Evolutionary conservation across 2,888 invertebrate genomes (phyloP).

Genomic region (Trachelus troglodyta): DNA sequence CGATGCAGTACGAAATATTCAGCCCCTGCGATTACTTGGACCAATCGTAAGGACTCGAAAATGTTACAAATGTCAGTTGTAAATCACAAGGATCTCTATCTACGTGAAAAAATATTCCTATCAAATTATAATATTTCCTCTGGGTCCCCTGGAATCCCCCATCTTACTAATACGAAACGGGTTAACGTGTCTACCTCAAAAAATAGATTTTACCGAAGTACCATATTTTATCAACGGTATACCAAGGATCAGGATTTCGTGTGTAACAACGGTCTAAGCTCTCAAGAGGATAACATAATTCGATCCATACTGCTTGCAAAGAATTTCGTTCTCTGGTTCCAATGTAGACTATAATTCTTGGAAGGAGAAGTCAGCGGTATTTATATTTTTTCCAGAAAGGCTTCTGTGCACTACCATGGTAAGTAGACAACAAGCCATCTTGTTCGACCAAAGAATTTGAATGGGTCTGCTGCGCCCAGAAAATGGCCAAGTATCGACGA

Average conservation of each 20-base stretch:
- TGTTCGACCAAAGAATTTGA: not conserved
- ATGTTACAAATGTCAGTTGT: not conserved
- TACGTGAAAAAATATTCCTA: slow-evolving; percentile 28
- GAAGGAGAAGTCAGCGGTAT: not conserved
- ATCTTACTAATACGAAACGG: not conserved
- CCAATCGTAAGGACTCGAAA: not conserved
- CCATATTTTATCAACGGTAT: not conserved
- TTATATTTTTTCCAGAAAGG: not conserved
- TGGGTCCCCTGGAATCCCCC: not conserved
- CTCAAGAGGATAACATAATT: not conserved
- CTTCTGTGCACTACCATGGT: not conserved
- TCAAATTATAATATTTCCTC: not conserved
- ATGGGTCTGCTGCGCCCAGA: not conserved
- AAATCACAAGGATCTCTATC: not conserved
- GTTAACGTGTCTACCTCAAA: not conserved
- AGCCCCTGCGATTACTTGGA: not conserved
- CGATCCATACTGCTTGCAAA: not conserved
- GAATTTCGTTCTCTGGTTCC: not conserved
- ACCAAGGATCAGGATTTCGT: not conserved
- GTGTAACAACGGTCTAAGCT: not conserved
- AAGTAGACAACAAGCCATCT: not conserved
- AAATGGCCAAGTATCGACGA: not conserved
- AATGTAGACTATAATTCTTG: not conserved
- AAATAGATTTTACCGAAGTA: not conserved
- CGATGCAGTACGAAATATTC: not conserved